Base-by-base conservation (phyloP, 2,888 invertebrate genomes). In the Limenitis camilla region DNA sequence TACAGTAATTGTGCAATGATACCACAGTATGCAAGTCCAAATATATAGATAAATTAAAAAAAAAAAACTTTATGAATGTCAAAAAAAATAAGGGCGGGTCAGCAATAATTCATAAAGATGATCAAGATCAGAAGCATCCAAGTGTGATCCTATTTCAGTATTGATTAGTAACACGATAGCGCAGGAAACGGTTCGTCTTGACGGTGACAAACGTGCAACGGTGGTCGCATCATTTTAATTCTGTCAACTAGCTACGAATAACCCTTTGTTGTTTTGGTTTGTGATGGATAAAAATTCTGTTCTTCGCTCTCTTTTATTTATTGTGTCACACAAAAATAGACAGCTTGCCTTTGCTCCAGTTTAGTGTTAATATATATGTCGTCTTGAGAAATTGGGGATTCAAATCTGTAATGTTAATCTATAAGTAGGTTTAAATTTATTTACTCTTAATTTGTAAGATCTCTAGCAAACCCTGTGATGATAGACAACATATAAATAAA, bases 151-250 rank as follows among this genome's bases (percentile, higher is more conserved):
- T 57, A 58, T 60, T 58, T 58, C 42, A 47, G 55, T 48, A 54
- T 55, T 53, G 58, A 54, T 55, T 42, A 39, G 51, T 46, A 48
- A 55, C 50, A 36, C 40, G 58, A 54, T 54, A 53, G 49, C 36
- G 38, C 60, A 56, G 60, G 56, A 56, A 56, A 39, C 58, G 10
- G 49, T 58, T 55, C 45, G 55, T 55, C 57, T 45, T 52, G 51
- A 56, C 52, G 52, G 51, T 53, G 51, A 53, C 56, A 53, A 51
- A 54, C 51, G 50, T 51, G 33, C 47, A 40, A 52, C 49, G 52
- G 40, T 54, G 52, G 40, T 46, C n/a, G 55, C 31, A 40, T 32
- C 46, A 52, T 53, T 61, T 58, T 61, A 53, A 58, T 56, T 59
- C 57, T 50, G 52, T 50, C 52, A 46, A 31, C 51, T 36, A 45